phyloP scores from a whole-genome alignment of 2,888 invertebrate species.

The Ecdyonurus torrentis region DNA sequence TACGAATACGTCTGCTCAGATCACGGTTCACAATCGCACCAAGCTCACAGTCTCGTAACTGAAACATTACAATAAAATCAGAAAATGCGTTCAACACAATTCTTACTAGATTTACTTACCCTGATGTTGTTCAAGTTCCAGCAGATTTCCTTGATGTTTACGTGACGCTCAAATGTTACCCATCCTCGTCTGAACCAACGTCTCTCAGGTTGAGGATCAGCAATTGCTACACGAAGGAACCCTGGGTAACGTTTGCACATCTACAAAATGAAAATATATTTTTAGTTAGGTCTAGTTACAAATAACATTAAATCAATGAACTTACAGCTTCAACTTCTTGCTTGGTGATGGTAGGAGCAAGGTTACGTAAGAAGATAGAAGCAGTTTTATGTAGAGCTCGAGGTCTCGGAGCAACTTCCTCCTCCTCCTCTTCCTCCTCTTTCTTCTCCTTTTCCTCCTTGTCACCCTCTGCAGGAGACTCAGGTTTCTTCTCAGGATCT shows the following conservation, averaged over 20 bases:
- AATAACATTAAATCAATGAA: slow-evolving; percentile 17
- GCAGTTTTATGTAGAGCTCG: slow-evolving; percentile 85
- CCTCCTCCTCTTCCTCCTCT: slow-evolving; percentile 21
- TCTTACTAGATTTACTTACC: slow-evolving; percentile 27
- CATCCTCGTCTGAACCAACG: slow-evolving; percentile 95
- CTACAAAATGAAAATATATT: too few relatives aligned
- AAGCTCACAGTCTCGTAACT: slow-evolving; percentile 79
- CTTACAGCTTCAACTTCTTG: slow-evolving; percentile 89
- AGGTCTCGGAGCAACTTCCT: slow-evolving; percentile 25
- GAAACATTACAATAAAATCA: slow-evolving; percentile 16
- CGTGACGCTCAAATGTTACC: slow-evolving; percentile 93
- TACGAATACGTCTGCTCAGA: slow-evolving; percentile 80
- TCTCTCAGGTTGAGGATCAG: slow-evolving; percentile 92
- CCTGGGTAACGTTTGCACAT: slow-evolving; percentile 85
- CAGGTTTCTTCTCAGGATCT: slow-evolving; percentile 9
- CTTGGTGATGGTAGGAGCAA: slow-evolving; percentile 90
- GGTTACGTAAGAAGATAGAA: slow-evolving; percentile 89
- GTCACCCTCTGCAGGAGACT: slow-evolving; percentile 10
- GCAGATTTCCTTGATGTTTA: slow-evolving; percentile 98
- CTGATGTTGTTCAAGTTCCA: slow-evolving; percentile 96
- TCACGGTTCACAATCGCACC: slow-evolving; percentile 96
- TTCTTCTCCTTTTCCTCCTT: slow-evolving; percentile 16
- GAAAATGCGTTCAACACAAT: neutral
- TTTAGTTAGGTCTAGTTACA: too few relatives aligned
- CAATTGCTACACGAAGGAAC: slow-evolving; percentile 86